Conservation (phyloP, 2,113 vertebrate genomes). For the Antennarius striatus region DNA sequence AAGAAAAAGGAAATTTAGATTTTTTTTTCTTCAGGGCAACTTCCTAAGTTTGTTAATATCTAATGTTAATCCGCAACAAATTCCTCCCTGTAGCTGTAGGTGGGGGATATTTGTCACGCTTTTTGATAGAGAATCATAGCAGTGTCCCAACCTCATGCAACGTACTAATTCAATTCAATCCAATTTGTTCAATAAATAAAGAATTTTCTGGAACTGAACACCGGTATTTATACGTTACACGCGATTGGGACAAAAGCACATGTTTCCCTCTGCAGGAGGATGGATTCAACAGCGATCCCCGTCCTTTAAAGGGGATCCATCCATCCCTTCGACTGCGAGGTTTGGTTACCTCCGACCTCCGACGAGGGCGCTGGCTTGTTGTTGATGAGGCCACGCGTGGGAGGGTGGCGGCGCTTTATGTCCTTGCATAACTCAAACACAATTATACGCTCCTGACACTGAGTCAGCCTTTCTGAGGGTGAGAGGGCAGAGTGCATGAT, state of each 20-base stretch:
- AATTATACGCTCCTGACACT: constrained; percentile 72
- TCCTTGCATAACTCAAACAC: constrained; percentile 78
- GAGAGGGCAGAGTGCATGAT: constrained; percentile 59
- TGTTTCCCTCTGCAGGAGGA: constrained; percentile 47
- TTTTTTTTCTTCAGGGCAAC: neutral
- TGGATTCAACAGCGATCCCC: constrained; percentile 54
- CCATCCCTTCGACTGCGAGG: constrained; percentile 56
- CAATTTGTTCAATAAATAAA: too few relatives aligned
- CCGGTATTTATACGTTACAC: constrained; percentile 1
- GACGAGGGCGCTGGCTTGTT: constrained; percentile 55
- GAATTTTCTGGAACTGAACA: too few relatives aligned
- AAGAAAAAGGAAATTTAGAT: constrained; percentile 18
- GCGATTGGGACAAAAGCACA: constrained; percentile 38
- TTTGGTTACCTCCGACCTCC: constrained; percentile 73
- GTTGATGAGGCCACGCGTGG: constrained; percentile 44
- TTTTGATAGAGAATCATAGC: constrained; percentile 28
- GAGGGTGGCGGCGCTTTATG: constrained; percentile 46
- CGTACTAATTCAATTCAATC: neutral
- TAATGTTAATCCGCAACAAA: constrained; percentile 56
- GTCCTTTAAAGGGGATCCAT: constrained; percentile 47
- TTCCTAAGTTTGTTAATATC: constrained; percentile 16
- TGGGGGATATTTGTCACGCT: constrained; percentile 57
- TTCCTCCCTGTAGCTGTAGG: constrained; percentile 19
- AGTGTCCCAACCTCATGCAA: constrained; percentile 41
- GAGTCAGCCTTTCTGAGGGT: constrained; percentile 70